Evolutionary conservation across 2,797 vertebrate genomes (phyloP).

Genomic region (Diceros bicornis): DNA sequence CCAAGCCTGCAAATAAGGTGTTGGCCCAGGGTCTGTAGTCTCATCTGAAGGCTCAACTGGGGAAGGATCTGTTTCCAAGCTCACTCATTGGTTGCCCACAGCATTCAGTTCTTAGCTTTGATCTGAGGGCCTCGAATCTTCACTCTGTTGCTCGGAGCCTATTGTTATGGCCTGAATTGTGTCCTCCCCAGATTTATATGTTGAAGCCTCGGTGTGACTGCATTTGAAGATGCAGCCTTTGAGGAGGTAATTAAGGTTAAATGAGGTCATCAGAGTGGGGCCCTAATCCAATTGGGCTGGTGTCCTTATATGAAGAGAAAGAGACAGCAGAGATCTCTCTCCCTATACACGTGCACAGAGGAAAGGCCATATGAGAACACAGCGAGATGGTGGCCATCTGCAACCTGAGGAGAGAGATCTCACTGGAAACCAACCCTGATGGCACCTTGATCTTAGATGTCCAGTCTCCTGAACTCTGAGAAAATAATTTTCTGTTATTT

Average conservation of each 20-base stretch:
- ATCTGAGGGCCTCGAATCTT: not conserved
- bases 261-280: not conserved
- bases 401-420: not conserved
- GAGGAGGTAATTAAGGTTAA: not conserved
- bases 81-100: not conserved
- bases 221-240: not conserved
- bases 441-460: not conserved
- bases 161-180: not conserved
- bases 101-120: not conserved
- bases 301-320: not conserved
- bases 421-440: not conserved
- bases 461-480: not conserved
- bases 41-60: not conserved
- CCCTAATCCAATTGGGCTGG: not conserved
- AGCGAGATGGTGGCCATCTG: too few relatives aligned
- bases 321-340: not conserved
- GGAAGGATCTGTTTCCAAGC: not conserved
- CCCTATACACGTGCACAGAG: not conserved
- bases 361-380: not conserved
- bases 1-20: not conserved
- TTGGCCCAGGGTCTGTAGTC: not conserved
- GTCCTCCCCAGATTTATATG: not conserved
- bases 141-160: not conserved
- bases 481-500: not conserved
- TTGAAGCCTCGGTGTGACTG: not conserved